phyloP scores from a whole-genome alignment of 2,888 invertebrate species.

The Drosophila mulleri region DNA sequence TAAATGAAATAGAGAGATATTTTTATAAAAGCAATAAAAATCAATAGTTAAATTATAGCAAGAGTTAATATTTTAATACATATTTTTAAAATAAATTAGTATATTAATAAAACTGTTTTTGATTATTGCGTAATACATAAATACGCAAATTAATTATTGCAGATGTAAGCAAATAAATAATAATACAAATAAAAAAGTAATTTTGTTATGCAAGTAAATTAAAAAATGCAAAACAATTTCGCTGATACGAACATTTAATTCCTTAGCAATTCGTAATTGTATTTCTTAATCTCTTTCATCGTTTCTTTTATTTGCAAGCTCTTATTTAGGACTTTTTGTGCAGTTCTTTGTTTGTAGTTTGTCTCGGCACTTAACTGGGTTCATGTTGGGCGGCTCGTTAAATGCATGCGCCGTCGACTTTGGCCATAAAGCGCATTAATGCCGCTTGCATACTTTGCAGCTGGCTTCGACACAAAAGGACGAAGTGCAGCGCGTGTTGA shows the following conservation, averaged over 20 bases:
- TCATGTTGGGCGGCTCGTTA: slow-evolving; percentile 48
- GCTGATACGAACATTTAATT: not conserved
- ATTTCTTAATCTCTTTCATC: not conserved
- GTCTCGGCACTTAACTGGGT: slow-evolving; percentile 5
- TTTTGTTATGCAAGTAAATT: too few species aligned
- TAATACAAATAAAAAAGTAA: too few species aligned
- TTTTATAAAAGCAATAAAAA: too few species aligned
- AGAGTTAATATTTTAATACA: too few species aligned
- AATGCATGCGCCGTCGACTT: slow-evolving; percentile 62
- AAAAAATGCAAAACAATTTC: not conserved
- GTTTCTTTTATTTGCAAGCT: not conserved
- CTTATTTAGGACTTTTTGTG: slow-evolving; percentile 13
- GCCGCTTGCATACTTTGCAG: slow-evolving; percentile 47
- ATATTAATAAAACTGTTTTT: too few species aligned
- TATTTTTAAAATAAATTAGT: too few species aligned
- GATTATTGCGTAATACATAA: too few species aligned
- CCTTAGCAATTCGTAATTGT: slow-evolving; percentile 3
- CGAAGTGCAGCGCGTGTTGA: not conserved
- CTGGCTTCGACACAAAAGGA: not conserved
- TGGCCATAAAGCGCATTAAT: slow-evolving; percentile 68
- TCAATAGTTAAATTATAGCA: too few species aligned
- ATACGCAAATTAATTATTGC: too few species aligned
- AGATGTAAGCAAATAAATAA: too few species aligned
- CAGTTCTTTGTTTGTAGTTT: slow-evolving; percentile 15
- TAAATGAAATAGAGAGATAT: too few species aligned